These are phyloP conservation scores for Sipha flava DNA, from an alignment of 1,140 invertebrate species.

Conservation along the genomic window DNA sequence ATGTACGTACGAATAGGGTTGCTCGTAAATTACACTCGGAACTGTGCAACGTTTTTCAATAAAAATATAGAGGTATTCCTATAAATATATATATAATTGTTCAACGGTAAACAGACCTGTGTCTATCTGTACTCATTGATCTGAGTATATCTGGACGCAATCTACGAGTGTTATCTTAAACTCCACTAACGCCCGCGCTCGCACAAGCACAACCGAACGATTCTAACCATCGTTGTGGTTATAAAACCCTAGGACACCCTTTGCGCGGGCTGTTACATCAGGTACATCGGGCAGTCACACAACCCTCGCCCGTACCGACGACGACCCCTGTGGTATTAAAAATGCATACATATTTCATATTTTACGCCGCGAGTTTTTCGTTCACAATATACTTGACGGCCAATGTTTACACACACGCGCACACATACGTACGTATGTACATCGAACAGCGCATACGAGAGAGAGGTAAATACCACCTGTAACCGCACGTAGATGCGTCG, in stretches of 20 bases:
- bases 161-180: constrained; percentile 1
- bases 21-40: constrained; percentile 29
- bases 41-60: constrained; percentile 3
- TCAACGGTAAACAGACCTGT: background rate
- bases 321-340: background rate
- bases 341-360: background rate
- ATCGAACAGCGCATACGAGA: too few relatives aligned
- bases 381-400: too few relatives aligned
- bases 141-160: constrained; percentile 3
- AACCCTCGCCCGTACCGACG: background rate
- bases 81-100: background rate
- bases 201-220: background rate
- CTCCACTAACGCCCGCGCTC: background rate
- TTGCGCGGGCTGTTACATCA: too few relatives aligned
- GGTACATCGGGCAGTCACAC: too few relatives aligned
- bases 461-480: too few relatives aligned
- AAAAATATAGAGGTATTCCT: background rate
- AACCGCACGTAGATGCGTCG: too few relatives aligned
- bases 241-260: too few relatives aligned
- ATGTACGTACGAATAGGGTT: constrained; percentile 1
- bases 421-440: too few relatives aligned
- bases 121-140: background rate
- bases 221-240: background rate
- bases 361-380: background rate
- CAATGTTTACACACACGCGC: too few relatives aligned